Evolutionary conservation across 2,888 invertebrate species (phyloP).

Genomic region (Pollenia angustigena): DNA sequence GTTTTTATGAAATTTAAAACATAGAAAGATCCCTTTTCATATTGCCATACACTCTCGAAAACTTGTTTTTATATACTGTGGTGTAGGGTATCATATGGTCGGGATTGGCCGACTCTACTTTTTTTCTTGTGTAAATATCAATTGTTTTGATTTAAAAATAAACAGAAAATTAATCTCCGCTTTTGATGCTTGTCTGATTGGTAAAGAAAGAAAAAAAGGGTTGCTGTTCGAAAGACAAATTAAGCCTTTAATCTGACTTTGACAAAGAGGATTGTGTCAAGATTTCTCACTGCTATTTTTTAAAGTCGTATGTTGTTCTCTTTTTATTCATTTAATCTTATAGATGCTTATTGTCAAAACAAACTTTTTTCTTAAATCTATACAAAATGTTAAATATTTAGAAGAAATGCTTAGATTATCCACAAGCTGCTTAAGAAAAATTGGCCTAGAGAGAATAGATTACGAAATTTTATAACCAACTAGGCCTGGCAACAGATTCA

Average conservation of each 20-base stretch:
- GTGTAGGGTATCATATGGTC: too few species aligned
- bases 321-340: slow-evolving; percentile 3
- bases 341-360: not conserved
- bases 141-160: slow-evolving; percentile 9
- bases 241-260: slow-evolving; percentile 56
- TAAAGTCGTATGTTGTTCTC: slow-evolving; percentile 3
- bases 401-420: too few species aligned
- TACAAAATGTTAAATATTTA: too few species aligned
- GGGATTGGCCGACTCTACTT: too few species aligned
- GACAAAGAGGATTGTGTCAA: slow-evolving; percentile 57
- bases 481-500: too few species aligned
- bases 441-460: too few species aligned
- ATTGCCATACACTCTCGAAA: too few species aligned
- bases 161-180: not conserved
- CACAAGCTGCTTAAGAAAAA: too few species aligned
- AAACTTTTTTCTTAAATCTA: too few species aligned
- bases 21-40: too few species aligned
- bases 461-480: too few species aligned
- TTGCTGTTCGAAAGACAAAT: not conserved
- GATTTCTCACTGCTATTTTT: slow-evolving; percentile 18
- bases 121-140: not conserved
- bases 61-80: not conserved
- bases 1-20: too few species aligned
- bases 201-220: not conserved
- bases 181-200: not conserved